Evolutionary conservation across 2,797 vertebrate species (phyloP), one percentile per base, ranked within the genome.

Genomic region (Syndactyla subalaris): DNA sequence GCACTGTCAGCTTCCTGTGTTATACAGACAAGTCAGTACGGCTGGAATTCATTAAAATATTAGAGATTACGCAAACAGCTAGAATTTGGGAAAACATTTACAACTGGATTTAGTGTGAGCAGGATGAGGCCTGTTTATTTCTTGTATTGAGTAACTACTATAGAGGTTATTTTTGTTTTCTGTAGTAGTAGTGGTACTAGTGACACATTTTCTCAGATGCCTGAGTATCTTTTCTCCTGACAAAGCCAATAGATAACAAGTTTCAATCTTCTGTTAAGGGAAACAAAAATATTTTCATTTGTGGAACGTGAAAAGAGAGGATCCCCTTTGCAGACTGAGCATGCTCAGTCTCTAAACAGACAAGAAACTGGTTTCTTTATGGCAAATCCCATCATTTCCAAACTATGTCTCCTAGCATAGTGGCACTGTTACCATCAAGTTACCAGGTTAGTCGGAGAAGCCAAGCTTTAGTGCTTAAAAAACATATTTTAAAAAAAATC

Each of bases 381-480:
- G 3, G 79, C 79, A 92, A 85, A 81, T 63, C 32, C 62, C 89
- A 51, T 30, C 34, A 41, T 65, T 79, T 92, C 73, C 76, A 86
- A 94, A 78, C 34, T 58, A 0, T 12, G 49, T 68, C 66, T 94
- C 73, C 91, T 91, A 89, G 76, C 34, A 89, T 45, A 85, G 75
- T 70, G 85, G 86, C 66, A 75, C 61, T 26, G 14, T 85, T 81
- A 76, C 12, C 54, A 63, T 76, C 36, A 81, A 66, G 89, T 81
- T 81, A 86, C 62, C 36, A 57, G 39, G 88, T 95, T 78, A 96
- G 92, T 92, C 62, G 90, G 91, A 91, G 14, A 85, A 92, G 89
- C 72, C 49, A 82, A 91, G 52, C 45, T 80, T 95, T 94, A 95
- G 78, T 89, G 65, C 55, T 91, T 80, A 65, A 89, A 88, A 86